Base-by-base conservation (phyloP, 2,797 vertebrate genomes). In the Limnodromus scolopaceus region DNA sequence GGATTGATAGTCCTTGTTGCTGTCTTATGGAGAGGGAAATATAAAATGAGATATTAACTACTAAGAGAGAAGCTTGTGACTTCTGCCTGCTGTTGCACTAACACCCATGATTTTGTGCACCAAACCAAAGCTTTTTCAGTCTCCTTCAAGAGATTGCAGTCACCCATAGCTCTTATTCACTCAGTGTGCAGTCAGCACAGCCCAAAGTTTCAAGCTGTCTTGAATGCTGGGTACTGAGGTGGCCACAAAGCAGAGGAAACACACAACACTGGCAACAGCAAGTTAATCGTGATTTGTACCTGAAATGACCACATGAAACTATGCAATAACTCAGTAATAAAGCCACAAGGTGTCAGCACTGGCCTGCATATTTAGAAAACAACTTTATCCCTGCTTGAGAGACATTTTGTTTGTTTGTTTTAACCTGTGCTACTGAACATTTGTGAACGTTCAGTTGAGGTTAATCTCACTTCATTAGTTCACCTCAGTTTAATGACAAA, bases 331-430 rank as follows among this genome's bases (percentile, higher is more conserved):
- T 58, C 51, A 24, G 23, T 20, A 85, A 60, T 0, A 0, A 85
- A 94, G 53, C 96, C 96, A 96, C 94, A 87, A 96, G 96, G 84
- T 94, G 96, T 96, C 95, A 96, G 91, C 76, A 89, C 27, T 53
- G 36, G 14, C 48, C 60, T 68, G 10, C 0, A 0, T 51, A 34
- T 77, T 70, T 53, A 72, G 75, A 87, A 83, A 85, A 60, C 18
- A 49, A 64, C 18, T 8, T 8, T 32, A 15, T 9, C 4, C 41
- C 48, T 81, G 22, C 22, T 17, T 9, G 14, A 64, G 20, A 63
- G 8, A 9, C 25, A 45, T 23, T 19, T 53, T 11, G 20, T 34
- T 53, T 24, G 12, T 45, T 70, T 71, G 14, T 88, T 92, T 64
- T 22, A 61, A 61, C 22, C 18, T 27, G 16, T 16, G 4, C 36